Evolutionary conservation across 1,140 invertebrate genomes (phyloP).

Genomic region (Brachystomella parvula): DNA sequence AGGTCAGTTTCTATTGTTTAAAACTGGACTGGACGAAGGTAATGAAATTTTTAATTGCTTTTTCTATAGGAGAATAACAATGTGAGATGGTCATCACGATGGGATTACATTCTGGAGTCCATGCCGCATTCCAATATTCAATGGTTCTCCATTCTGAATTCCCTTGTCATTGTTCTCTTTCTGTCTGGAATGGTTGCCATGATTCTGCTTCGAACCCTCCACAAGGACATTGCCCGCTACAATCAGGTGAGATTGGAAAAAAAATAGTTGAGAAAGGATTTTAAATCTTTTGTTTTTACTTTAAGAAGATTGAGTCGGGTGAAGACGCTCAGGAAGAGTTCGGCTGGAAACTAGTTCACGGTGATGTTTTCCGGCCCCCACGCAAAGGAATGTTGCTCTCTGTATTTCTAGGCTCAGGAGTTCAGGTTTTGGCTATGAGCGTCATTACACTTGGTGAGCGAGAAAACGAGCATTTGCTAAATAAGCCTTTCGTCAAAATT

Average conservation of each 20-base stretch:
- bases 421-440: slow-evolving; percentile 70
- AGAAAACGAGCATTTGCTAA: not conserved
- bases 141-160: slow-evolving; percentile 85
- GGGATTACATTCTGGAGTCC: slow-evolving; percentile 98
- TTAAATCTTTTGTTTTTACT: slow-evolving; percentile 11
- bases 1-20: slow-evolving; percentile 46
- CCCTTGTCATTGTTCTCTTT: slow-evolving; percentile 78
- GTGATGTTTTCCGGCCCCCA: slow-evolving; percentile 92
- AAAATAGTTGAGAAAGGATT: slow-evolving; percentile 4
- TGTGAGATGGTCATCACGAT: slow-evolving; percentile 82
- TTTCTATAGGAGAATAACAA: slow-evolving; percentile 32
- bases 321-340: slow-evolving; percentile 93
- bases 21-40: too few relatives aligned
- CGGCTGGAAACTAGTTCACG: slow-evolving; percentile 97
- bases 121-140: slow-evolving; percentile 98
- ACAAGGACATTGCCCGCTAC: slow-evolving; percentile 97
- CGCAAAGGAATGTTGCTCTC: slow-evolving; percentile 91
- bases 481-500: not conserved
- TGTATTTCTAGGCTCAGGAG: slow-evolving; percentile 87
- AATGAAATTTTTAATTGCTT: slow-evolving; percentile 8
- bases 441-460: slow-evolving; percentile 54
- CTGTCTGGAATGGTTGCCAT: slow-evolving; percentile 98
- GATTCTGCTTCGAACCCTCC: slow-evolving; percentile 93
- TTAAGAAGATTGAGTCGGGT: slow-evolving; percentile 69
- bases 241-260: slow-evolving; percentile 64